phyloP scores from a whole-genome alignment of 2,797 vertebrate species.

The Prunella strophiata region DNA sequence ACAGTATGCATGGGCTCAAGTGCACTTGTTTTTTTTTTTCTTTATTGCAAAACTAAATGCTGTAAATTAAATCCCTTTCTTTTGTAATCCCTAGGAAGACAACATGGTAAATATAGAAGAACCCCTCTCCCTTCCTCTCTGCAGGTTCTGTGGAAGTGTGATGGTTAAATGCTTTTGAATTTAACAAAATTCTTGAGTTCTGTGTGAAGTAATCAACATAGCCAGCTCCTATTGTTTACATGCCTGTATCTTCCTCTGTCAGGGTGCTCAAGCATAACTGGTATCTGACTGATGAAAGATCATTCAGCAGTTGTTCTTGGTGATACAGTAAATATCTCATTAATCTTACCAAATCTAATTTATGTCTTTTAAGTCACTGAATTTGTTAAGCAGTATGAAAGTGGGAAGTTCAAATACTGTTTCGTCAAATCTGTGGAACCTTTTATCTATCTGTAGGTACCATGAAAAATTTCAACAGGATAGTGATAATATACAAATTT shows the following conservation, averaged over 20 bases:
- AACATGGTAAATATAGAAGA: conserved; percentile 32
- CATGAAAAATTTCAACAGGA: conserved; percentile 50
- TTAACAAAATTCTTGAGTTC: conserved; percentile 31
- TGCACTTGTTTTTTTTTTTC: conserved; percentile 56
- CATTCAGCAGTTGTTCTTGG: background rate
- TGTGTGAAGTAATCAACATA: conserved; percentile 47
- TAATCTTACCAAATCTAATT: conserved; percentile 57
- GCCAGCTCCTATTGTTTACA: conserved; percentile 65
- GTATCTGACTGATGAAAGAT: background rate
- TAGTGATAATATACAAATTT: conserved; percentile 29
- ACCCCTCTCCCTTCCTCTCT: conserved; percentile 41
- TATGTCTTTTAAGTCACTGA: conserved; percentile 40
- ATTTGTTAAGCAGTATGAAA: conserved; percentile 53
- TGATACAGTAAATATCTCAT: conserved; percentile 3
- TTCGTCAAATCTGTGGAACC: conserved; percentile 43
- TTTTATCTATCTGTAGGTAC: conserved; percentile 52
- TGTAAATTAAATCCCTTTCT: conserved; percentile 62
- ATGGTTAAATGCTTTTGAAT: conserved; percentile 39
- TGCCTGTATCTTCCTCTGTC: conserved; percentile 39
- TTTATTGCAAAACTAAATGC: conserved; percentile 60
- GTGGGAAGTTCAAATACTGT: conserved; percentile 38
- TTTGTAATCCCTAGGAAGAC: conserved; percentile 55
- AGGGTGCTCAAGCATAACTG: conserved; percentile 18
- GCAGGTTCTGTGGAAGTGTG: conserved; percentile 61
- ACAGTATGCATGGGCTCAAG: conserved; percentile 70